Evolutionary conservation across 2,888 invertebrate genomes (phyloP).

Genomic region (Stegana nigrithorax): DNA sequence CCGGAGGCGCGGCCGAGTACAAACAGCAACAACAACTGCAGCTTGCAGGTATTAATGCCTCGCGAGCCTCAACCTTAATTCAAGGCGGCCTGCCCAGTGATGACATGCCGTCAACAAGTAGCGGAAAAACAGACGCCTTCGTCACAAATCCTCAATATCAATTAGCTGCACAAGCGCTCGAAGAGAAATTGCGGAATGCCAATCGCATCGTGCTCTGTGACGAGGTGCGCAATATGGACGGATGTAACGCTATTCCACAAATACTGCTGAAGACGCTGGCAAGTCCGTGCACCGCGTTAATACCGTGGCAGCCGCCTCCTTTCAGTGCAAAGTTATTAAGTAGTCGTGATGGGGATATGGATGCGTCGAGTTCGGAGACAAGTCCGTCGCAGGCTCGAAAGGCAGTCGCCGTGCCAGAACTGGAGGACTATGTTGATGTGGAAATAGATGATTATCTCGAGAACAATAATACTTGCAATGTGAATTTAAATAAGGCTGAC

Average conservation of each 20-base stretch:
- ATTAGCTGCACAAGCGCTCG: constrained; percentile 64
- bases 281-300: constrained; percentile 82
- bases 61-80: constrained; percentile 34
- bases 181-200: constrained; percentile 68
- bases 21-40: constrained; percentile 39
- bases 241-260: constrained; percentile 76
- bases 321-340: constrained; percentile 47
- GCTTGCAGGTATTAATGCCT: not conserved
- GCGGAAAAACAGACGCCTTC: constrained; percentile 48
- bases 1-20: constrained; percentile 65
- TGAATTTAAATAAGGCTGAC: constrained; percentile 68
- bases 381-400: constrained; percentile 1
- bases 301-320: constrained; percentile 83
- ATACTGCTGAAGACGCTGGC: constrained; percentile 72
- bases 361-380: constrained; percentile 15
- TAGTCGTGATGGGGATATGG: not conserved
- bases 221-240: constrained; percentile 37
- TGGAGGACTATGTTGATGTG: constrained; percentile 56
- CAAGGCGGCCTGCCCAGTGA: constrained; percentile 48
- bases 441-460: constrained; percentile 56
- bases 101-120: constrained; percentile 56
- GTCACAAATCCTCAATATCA: constrained; percentile 60
- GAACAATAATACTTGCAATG: constrained; percentile 66
- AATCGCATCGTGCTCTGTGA: constrained; percentile 76
- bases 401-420: constrained; percentile 16